Conservation (phyloP, 2,797 vertebrate genomes). For the Lophius americanus region DNA sequence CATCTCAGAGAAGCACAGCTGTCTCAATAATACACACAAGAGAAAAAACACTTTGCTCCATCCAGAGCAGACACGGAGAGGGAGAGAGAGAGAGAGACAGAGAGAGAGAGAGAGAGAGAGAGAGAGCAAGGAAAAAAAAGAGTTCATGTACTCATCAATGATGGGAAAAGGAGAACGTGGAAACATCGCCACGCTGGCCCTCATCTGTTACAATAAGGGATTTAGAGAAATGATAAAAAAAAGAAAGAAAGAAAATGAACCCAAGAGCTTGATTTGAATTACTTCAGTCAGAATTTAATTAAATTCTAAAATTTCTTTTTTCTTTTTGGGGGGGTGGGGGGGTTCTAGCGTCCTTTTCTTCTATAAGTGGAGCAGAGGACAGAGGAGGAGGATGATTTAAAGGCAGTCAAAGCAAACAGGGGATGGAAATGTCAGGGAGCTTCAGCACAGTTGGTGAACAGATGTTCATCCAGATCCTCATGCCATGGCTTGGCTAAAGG, state of each 20-base stretch:
- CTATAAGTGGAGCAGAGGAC: background rate
- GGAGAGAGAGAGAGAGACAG: constrained; percentile 11
- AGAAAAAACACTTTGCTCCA: constrained; percentile 23
- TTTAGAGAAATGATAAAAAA: constrained; percentile 3
- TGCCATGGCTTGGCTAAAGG: constrained; percentile 20
- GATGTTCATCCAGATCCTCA: constrained; percentile 58
- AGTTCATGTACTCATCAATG: constrained; percentile 39
- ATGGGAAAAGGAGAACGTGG: constrained; percentile 36
- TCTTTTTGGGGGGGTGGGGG: no score
- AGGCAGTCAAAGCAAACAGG: constrained; percentile 20
- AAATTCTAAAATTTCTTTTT: no score
- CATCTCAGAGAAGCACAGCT: constrained; percentile 29
- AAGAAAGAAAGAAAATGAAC: background rate
- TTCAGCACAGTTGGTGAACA: constrained; percentile 69
- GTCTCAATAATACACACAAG: constrained; percentile 29
- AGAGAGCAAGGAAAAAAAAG: background rate
- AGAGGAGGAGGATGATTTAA: constrained; percentile 7
- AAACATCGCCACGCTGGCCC: constrained; percentile 67
- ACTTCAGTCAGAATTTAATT: no score
- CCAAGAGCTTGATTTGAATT: no score
- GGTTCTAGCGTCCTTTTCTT: no score
- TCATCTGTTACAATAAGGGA: constrained; percentile 27
- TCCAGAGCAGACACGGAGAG: constrained; percentile 8
- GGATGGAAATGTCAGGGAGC: constrained; percentile 31
- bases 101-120: constrained; percentile 7